phyloP scores from a whole-genome alignment of 1,140 invertebrate species.

The Schmidtea mediterranea region DNA sequence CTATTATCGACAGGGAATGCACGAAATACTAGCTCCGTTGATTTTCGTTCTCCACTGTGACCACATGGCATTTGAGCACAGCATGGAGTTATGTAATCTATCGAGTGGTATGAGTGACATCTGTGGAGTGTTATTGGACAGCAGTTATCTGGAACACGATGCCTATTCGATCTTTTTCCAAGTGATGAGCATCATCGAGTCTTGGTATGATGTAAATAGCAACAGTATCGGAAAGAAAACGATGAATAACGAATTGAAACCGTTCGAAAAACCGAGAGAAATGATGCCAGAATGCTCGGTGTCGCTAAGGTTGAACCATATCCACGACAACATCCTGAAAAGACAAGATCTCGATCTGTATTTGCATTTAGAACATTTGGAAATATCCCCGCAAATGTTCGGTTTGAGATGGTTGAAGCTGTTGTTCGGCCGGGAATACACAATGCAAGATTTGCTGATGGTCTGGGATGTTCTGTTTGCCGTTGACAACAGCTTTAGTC shows the following conservation, averaged over 20 bases:
- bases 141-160: background rate
- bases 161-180: background rate
- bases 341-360: background rate
- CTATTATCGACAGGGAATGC: constrained; percentile 3
- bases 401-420: background rate
- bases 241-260: too few relatives aligned
- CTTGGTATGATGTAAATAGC: background rate
- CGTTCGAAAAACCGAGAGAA: too few relatives aligned
- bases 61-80: background rate
- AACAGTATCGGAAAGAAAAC: too few relatives aligned
- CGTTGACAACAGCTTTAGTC: background rate
- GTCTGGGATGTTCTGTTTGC: background rate
- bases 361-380: background rate
- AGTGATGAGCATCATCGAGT: background rate
- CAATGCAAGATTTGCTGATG: background rate
- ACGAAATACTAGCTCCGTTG: background rate
- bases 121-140: background rate
- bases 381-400: background rate
- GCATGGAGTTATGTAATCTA: background rate
- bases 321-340: background rate
- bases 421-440: background rate
- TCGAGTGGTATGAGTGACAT: background rate
- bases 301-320: background rate
- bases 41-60: background rate
- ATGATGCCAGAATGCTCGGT: background rate